Conservation (phyloP, 2,113 vertebrate genomes). For the Entomyzon cyanotis region DNA sequence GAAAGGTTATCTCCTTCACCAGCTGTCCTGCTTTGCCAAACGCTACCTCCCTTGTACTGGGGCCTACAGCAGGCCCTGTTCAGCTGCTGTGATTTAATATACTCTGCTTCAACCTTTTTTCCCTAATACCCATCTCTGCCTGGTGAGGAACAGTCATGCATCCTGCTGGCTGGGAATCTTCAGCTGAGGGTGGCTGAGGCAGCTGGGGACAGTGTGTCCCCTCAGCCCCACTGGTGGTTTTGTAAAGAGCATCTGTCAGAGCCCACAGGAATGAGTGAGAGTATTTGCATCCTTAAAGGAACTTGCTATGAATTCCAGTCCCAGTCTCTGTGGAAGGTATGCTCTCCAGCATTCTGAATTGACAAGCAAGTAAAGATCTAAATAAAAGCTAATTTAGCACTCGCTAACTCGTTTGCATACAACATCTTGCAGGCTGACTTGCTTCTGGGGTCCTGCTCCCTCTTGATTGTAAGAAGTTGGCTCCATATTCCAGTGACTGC, state of each 20-base stretch:
- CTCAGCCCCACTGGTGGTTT: neutral
- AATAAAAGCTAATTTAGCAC: neutral
- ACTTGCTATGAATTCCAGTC: neutral
- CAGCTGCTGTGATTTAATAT: neutral
- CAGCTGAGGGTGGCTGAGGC: neutral
- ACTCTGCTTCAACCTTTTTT: neutral
- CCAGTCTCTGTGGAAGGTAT: rapidly evolving
- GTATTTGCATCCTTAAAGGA: neutral
- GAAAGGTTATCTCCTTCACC: constrained; percentile 35
- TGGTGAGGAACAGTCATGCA: neutral
- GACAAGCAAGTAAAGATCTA: neutral
- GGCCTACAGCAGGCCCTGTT: neutral
- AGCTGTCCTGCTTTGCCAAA: constrained; percentile 18
- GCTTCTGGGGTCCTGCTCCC: neutral
- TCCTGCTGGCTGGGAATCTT: neutral
- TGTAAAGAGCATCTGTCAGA: neutral
- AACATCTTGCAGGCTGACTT: constrained; percentile 22
- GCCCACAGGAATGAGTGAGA: neutral
- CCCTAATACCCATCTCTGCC: neutral
- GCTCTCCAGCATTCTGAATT: neutral
- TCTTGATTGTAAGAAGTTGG: constrained; percentile 25
- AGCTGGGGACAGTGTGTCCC: neutral
- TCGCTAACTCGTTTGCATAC: neutral
- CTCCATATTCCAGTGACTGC: neutral
- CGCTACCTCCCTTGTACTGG: neutral